phyloP scores from a whole-genome alignment of 2,797 vertebrate genomes.

The Typhlichthys subterraneus region DNA sequence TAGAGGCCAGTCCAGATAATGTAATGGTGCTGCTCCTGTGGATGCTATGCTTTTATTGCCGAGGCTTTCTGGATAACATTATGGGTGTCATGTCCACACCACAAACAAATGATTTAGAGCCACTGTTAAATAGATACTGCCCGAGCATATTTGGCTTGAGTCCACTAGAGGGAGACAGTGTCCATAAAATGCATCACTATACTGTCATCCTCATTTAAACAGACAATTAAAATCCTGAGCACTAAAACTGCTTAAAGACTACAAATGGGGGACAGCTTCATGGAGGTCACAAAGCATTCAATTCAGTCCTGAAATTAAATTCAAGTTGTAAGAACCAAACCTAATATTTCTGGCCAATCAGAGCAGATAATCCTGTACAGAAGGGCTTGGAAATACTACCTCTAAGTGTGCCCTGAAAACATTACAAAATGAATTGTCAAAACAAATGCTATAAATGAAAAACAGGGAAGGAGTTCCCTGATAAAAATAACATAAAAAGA shows the following conservation, averaged over 20 bases:
- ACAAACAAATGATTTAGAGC: too few species aligned
- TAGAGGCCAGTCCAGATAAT: too few species aligned
- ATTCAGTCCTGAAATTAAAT: background rate
- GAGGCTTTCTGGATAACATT: too few species aligned
- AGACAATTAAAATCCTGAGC: conserved; percentile 3
- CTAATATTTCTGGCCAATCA: conserved; percentile 40
- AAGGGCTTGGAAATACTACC: background rate
- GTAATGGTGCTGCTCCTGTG: too few species aligned
- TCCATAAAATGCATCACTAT: background rate
- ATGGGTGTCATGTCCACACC: too few species aligned
- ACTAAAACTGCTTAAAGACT: too few species aligned
- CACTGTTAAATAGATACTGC: background rate
- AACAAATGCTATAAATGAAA: background rate
- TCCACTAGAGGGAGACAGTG: conserved; percentile 35
- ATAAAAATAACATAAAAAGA: conserved; percentile 23
- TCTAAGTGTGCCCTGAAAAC: conserved; percentile 13
- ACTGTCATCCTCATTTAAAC: background rate
- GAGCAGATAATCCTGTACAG: conserved; percentile 13
- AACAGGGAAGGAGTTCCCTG: background rate
- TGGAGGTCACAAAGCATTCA: conserved; percentile 16
- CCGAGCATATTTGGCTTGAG: background rate
- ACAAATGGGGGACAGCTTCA: background rate
- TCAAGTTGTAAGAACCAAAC: conserved; percentile 33
- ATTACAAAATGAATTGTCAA: conserved; percentile 7
- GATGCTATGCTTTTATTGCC: too few species aligned